A percentile compares a stretch with the other conserved stretches of the same genome.
Evolutionary conservation across 2,888 invertebrate genomes (phyloP).

Genomic region (Drosophila longiperda): DNA sequence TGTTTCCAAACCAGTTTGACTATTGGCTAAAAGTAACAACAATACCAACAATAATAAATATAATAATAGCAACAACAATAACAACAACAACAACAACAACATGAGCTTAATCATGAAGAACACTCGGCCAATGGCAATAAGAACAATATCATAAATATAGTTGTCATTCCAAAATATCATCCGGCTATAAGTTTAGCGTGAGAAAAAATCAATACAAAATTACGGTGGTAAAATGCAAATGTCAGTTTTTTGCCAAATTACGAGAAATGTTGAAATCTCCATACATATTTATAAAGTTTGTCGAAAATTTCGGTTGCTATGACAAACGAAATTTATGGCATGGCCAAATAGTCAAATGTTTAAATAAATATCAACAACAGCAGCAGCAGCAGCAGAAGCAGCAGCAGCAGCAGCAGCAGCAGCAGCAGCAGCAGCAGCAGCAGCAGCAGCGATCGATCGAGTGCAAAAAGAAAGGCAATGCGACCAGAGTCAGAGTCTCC

Average conservation of each 20-base stretch:
- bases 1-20: conserved; percentile 68
- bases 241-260: conserved; percentile 6
- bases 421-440: conserved; percentile 15
- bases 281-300: conserved; percentile 5
- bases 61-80: conserved; percentile 17
- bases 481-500: conserved; percentile 1
- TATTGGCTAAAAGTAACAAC: conserved; percentile 53
- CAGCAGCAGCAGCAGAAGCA: background rate
- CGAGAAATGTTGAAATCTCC: conserved; percentile 10
- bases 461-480: conserved; percentile 61
- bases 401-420: conserved; percentile 6
- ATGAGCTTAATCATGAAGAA: conserved; percentile 44
- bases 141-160: conserved; percentile 68
- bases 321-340: conserved; percentile 30
- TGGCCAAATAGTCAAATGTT: conserved; percentile 48
- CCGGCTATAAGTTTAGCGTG: conserved; percentile 76
- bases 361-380: conserved; percentile 31
- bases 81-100: conserved; percentile 32
- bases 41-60: conserved; percentile 30
- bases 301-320: conserved; percentile 12
- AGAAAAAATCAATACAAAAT: conserved; percentile 63
- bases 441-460: conserved; percentile 1
- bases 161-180: conserved; percentile 79
- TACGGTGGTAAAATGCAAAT: conserved; percentile 41
- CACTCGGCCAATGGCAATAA: conserved; percentile 39